Evolutionary conservation across 2,888 invertebrate genomes (phyloP).

Genomic region (Lasioglossum morio): DNA sequence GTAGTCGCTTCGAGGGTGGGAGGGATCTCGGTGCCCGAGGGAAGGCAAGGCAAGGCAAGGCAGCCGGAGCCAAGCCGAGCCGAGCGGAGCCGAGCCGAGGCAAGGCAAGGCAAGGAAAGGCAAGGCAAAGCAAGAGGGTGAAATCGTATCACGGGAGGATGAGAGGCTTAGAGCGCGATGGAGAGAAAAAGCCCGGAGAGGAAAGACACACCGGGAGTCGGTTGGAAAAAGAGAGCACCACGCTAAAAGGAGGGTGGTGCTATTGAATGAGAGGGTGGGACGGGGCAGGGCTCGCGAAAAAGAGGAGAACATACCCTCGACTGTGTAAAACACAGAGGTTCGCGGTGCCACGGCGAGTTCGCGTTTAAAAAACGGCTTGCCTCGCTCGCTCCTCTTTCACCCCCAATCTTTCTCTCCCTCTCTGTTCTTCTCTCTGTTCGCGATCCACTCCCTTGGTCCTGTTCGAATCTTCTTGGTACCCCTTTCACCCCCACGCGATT

Average conservation of each 20-base stretch:
- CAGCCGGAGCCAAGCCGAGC: conserved; percentile 6
- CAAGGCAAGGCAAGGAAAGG: conserved; percentile 39
- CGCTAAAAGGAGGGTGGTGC: conserved; percentile 59
- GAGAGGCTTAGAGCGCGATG: conserved; percentile 41
- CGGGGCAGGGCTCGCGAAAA: conserved; percentile 68
- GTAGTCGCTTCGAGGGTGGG: conserved; percentile 65
- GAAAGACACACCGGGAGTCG: conserved; percentile 43
- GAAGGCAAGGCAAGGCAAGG: conserved; percentile 57
- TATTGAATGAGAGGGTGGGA: conserved; percentile 65
- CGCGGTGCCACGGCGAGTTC: conserved; percentile 72
- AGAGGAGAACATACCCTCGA: conserved; percentile 76
- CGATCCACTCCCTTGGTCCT: conserved; percentile 21
- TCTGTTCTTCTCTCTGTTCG: neutral
- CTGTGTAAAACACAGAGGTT: conserved; percentile 75
- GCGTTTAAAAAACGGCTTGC: conserved; percentile 68
- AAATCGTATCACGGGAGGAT: conserved; percentile 59
- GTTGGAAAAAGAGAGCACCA: conserved; percentile 50
- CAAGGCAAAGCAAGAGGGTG: conserved; percentile 58
- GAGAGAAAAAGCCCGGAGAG: conserved; percentile 36
- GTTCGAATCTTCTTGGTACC: conserved; percentile 43
- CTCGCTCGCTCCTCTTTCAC: neutral
- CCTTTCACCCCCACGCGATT: conserved; percentile 29
- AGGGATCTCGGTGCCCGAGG: conserved; percentile 64
- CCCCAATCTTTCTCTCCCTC: neutral
- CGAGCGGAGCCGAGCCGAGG: conserved; percentile 5